A percentile compares a stretch with the other conserved stretches of the same genome.
Conservation (phyloP, 1,140 invertebrate genomes). For the Globodera rostochiensis region DNA sequence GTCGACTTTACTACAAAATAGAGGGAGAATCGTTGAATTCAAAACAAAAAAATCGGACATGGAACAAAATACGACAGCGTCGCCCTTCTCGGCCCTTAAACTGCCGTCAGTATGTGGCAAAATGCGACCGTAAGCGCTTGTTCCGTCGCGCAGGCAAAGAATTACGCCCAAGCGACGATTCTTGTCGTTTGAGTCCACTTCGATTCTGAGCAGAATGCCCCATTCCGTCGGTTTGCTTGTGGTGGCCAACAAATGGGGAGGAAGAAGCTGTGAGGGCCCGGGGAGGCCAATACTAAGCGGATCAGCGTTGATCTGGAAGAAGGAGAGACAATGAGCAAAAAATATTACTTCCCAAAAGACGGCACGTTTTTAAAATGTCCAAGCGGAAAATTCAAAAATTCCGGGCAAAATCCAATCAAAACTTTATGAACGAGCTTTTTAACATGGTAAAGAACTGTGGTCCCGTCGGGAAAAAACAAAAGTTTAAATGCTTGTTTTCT, state of each 20-base stretch:
- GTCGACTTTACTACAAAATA: background rate
- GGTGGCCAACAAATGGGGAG: background rate
- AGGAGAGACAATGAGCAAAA: no score
- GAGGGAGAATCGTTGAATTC: background rate
- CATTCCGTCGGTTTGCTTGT: background rate
- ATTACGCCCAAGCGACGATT: background rate
- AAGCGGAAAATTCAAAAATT: no score
- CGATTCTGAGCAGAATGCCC: background rate
- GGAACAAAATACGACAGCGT: background rate
- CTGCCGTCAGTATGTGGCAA: background rate
- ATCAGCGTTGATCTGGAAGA: no score
- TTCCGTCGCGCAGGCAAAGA: background rate
- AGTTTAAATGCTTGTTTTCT: no score
- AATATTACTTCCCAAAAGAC: no score
- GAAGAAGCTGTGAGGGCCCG: background rate
- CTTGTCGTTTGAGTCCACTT: background rate
- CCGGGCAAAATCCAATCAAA: no score
- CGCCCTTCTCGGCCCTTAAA: background rate
- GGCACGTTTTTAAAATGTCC: no score
- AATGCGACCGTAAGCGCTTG: background rate
- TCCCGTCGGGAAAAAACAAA: no score
- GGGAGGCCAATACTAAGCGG: no score
- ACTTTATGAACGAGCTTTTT: no score
- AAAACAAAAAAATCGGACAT: background rate
- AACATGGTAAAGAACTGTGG: no score